phyloP scores from a whole-genome alignment of 2,113 vertebrate genomes.

The Eulacestoma nigropectus region DNA sequence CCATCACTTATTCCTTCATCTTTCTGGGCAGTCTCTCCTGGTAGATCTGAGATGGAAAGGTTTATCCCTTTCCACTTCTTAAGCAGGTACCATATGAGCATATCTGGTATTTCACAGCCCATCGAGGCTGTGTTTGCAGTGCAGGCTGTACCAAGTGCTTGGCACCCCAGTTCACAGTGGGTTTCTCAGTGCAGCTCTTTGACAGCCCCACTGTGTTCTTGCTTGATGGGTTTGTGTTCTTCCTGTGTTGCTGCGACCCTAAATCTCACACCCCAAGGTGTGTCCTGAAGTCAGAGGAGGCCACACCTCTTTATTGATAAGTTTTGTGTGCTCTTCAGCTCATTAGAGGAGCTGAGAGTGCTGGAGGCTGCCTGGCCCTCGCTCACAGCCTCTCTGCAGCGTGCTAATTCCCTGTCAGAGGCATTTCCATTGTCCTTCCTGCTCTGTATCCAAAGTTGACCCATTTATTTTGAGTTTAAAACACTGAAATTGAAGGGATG shows the following conservation, averaged over 20 bases:
- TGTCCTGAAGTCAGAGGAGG: not conserved
- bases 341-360: not conserved
- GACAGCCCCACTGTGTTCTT: not conserved
- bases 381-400: not conserved
- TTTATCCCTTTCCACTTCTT: not conserved
- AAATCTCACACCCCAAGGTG: not conserved
- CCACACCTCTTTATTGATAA: not conserved
- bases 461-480: not conserved
- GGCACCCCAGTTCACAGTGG: not conserved
- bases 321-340: not conserved
- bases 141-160: not conserved
- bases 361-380: not conserved
- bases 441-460: not conserved
- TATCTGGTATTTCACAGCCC: not conserved
- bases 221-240: not conserved
- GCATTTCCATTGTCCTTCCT: not conserved
- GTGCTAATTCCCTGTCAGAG: not conserved
- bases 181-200: not conserved
- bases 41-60: not conserved
- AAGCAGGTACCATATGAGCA: rapidly evolving
- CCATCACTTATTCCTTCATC: not conserved
- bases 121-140: rapidly evolving
- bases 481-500: not conserved
- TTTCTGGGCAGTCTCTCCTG: not conserved
- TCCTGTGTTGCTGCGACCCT: not conserved